A percentile compares a stretch with the other conserved stretches of the same genome.
phyloP scores from a whole-genome alignment of 2,888 invertebrate genomes.

The Troglohyphantes excavatus region DNA sequence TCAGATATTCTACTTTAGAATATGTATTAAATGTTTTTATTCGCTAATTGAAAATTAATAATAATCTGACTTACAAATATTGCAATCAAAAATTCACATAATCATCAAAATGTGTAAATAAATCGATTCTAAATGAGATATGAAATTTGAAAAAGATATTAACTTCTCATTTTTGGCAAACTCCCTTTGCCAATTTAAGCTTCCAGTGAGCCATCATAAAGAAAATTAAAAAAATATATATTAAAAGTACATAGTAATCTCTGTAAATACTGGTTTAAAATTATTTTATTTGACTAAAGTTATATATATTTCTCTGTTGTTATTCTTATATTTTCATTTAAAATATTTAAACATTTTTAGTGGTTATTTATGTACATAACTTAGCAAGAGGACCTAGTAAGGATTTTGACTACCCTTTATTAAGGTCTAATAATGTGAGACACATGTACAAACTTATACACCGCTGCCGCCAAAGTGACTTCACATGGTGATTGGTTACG shows the following conservation, averaged over 20 bases:
- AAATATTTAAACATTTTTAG: neutral
- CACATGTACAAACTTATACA: constrained; percentile 9
- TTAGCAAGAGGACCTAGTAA: constrained; percentile 41
- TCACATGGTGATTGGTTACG: constrained; percentile 23
- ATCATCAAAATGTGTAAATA: too few relatives aligned
- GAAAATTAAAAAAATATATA: neutral
- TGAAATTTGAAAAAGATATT: too few relatives aligned
- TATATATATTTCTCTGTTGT: neutral
- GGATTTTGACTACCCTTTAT: neutral
- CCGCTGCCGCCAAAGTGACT: constrained; percentile 18
- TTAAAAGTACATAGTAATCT: neutral
- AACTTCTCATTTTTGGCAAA: too few relatives aligned
- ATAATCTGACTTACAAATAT: too few relatives aligned
- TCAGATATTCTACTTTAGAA: too few relatives aligned
- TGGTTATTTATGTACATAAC: neutral
- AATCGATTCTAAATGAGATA: too few relatives aligned
- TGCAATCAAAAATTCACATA: too few relatives aligned
- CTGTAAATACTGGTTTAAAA: neutral
- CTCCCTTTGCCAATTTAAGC: too few relatives aligned
- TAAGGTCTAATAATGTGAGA: neutral
- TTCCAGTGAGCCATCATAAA: too few relatives aligned
- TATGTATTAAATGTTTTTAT: too few relatives aligned
- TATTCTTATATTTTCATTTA: neutral
- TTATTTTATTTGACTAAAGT: neutral
- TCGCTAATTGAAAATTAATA: too few relatives aligned